phyloP scores from a whole-genome alignment of 2,888 invertebrate species.

The Drosophila differens region DNA sequence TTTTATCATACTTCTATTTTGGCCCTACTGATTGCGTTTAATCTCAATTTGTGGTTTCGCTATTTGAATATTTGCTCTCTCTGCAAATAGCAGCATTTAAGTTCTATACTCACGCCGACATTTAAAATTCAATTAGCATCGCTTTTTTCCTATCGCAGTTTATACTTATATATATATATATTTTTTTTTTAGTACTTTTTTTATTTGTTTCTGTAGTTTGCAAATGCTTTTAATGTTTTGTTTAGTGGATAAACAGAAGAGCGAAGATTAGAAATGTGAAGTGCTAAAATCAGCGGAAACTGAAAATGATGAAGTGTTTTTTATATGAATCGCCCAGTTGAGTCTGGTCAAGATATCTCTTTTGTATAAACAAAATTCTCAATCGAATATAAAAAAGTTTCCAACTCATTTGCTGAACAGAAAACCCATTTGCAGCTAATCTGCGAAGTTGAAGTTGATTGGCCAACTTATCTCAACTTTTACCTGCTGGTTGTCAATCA shows the following conservation, averaged over 20 bases:
- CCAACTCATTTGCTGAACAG: neutral
- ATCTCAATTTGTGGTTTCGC: constrained; percentile 24
- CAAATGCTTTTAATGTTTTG: constrained; percentile 49
- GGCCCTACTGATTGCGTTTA: constrained; percentile 40
- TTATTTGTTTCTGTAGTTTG: constrained; percentile 8
- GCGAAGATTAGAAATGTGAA: constrained; percentile 36
- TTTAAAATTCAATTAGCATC: constrained; percentile 68
- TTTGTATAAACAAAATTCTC: neutral
- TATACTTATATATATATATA: neutral
- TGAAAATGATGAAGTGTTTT: neutral
- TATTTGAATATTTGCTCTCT: constrained; percentile 9
- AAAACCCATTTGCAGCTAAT: constrained; percentile 25
- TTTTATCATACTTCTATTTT: constrained; percentile 27
- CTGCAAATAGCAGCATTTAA: constrained; percentile 1
- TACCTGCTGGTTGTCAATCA: constrained; percentile 57
- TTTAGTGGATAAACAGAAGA: constrained; percentile 47
- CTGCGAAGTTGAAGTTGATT: constrained; percentile 28
- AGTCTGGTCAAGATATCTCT: constrained; percentile 1
- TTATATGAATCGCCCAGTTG: neutral
- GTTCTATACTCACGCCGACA: constrained; percentile 8
- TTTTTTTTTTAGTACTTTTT: constrained; percentile 54
- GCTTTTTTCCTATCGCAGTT: constrained; percentile 26
- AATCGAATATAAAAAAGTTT: neutral
- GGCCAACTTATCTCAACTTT: constrained; percentile 32
- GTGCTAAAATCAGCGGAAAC: constrained; percentile 14